A percentile compares a stretch with the other conserved stretches of the same genome.
phyloP scores from a whole-genome alignment of 2,113 vertebrate genomes.

The Eurystomus gularis region DNA sequence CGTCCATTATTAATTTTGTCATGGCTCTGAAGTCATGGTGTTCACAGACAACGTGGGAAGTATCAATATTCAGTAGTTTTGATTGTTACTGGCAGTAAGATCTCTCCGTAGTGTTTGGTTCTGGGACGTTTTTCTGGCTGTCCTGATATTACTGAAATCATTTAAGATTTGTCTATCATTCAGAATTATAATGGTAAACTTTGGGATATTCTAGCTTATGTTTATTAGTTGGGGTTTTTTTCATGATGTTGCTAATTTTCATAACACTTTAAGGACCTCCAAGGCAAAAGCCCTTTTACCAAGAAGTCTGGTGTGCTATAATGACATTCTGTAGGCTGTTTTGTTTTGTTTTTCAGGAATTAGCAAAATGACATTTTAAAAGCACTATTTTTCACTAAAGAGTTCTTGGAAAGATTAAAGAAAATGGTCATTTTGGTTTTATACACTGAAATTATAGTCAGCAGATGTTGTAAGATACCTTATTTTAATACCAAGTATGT shows the following conservation, averaged over 20 bases:
- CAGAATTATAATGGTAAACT: not conserved
- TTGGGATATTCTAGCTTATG: not conserved
- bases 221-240: not conserved
- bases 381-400: not conserved
- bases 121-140: not conserved
- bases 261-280: not conserved
- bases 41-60: not conserved
- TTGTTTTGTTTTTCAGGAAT: not conserved
- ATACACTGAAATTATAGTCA: not conserved
- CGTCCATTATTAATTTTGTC: not conserved
- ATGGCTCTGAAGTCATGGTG: not conserved
- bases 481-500: not conserved
- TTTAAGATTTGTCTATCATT: not conserved
- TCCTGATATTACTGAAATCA: not conserved
- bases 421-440: not conserved
- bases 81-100: not conserved
- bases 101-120: not conserved
- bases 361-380: not conserved
- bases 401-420: not conserved
- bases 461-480: not conserved
- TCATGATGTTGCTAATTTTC: not conserved
- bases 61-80: not conserved
- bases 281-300: not conserved
- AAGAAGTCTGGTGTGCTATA: not conserved
- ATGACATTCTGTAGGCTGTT: not conserved